Evolutionary conservation across 2,888 invertebrate genomes (phyloP), one percentile per base, ranked within the genome.

Genomic region (Dastarcus helophoroides): DNA sequence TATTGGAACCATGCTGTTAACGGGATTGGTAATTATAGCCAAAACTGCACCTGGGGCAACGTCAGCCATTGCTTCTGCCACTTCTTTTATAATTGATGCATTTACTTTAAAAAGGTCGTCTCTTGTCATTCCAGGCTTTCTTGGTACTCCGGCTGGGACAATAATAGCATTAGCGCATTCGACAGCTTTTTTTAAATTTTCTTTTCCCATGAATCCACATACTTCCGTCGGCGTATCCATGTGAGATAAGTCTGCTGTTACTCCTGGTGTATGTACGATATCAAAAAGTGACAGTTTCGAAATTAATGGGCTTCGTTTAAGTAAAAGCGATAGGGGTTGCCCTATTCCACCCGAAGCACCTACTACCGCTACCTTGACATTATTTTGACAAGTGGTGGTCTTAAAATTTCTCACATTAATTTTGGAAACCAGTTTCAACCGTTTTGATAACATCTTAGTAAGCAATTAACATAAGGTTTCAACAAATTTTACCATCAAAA

Each of bases 321-420:
- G 65, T 24, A 97, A 71, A 39, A 97, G 69, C 6, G 93, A 81
- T 49, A 97, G 63, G 5, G 95, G 95, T 64, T 97, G 95, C 2
- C 97, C 98, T 56, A 98, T 98, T 32, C 97, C 97, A 39, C 97
- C 98, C 47, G 84, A 76, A 2, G 95, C 97, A 32, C 98, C 98
- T 60, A 91, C 79, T 37, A 98, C 90, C 42, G 89, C 85, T 27
- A 98, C 95, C 73, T 93, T 90, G 53, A 75, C 79, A 68, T 84
- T 79, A 46, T 69, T 73, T 86, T 86, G n/a, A n/a, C n/a, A n/a
- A n/a, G n/a, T n/a, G n/a, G n/a, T n/a, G n/a, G n/a, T n/a, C n/a
- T n/a, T n/a, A n/a, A n/a, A n/a, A n/a, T n/a, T n/a, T n/a, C n/a
- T n/a, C n/a, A n/a, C n/a, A n/a, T n/a, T n/a, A n/a, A n/a, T n/a